phyloP scores from a whole-genome alignment of 2,113 vertebrate species.

The Pitta sordida region DNA sequence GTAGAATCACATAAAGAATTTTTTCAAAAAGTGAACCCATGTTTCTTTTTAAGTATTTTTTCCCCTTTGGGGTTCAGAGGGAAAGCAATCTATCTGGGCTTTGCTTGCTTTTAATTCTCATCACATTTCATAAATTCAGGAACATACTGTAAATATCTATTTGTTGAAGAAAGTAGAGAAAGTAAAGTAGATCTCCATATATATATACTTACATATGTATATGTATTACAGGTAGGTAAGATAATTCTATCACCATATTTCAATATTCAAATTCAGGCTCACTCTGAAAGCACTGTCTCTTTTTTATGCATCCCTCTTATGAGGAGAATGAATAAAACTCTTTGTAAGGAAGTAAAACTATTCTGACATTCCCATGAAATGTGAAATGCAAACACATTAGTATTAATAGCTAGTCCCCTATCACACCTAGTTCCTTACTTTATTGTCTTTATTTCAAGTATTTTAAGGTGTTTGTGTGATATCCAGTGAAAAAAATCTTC shows the following conservation, averaged over 20 bases:
- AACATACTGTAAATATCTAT: not conserved
- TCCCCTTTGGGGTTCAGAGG: not conserved
- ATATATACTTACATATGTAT: not conserved
- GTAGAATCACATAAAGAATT: not conserved
- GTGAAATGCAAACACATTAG: not conserved
- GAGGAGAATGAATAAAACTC: not conserved
- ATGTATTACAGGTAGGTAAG: not conserved
- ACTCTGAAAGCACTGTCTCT: not conserved
- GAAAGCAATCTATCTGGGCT: not conserved
- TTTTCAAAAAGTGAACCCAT: not conserved
- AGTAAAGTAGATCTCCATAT: not conserved
- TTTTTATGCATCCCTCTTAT: not conserved
- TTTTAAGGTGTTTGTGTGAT: not conserved
- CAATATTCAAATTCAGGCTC: not conserved
- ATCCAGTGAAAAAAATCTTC: not conserved
- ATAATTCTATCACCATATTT: not conserved
- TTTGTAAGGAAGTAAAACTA: not conserved
- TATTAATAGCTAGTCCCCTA: not conserved
- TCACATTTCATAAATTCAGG: not conserved
- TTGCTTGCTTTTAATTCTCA: not conserved
- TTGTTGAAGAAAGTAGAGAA: not conserved
- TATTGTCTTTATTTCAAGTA: not conserved
- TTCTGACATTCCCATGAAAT: not conserved
- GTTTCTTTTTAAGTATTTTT: not conserved
- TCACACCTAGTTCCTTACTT: not conserved